Conservation (phyloP, 1,140 invertebrate species). For the Brachionus plicatilis region DNA sequence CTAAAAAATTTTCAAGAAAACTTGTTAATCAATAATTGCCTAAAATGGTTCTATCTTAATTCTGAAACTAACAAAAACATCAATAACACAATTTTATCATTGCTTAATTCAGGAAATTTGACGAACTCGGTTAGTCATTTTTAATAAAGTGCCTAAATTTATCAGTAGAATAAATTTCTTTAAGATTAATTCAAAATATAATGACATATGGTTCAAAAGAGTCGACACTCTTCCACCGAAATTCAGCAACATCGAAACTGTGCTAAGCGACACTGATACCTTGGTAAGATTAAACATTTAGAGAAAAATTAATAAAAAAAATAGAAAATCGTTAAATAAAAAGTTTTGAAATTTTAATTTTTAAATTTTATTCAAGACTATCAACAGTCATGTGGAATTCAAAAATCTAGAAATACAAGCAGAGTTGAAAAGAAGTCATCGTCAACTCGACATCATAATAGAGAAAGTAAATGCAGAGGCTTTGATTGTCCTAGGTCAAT, state of each 20-base stretch:
- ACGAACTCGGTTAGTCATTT: background rate
- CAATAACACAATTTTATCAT: background rate
- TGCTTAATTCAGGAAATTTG: conserved; percentile 13
- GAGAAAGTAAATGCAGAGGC: background rate
- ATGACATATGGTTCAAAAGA: background rate
- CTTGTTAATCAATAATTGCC: background rate
- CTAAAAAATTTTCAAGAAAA: background rate
- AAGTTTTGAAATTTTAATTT: too few species aligned
- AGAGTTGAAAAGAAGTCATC: background rate
- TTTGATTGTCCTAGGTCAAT: conserved; percentile 5
- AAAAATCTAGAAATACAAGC: conserved; percentile 1
- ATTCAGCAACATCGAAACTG: conserved; percentile 14
- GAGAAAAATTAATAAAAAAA: background rate
- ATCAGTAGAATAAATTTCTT: background rate
- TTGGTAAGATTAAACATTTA: background rate
- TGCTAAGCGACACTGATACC: background rate
- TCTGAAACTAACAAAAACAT: conserved; percentile 5
- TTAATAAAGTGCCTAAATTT: background rate
- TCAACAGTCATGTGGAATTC: conserved; percentile 1
- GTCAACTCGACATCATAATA: background rate
- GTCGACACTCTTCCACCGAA: conserved; percentile 9
- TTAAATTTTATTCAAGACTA: background rate
- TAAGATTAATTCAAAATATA: background rate
- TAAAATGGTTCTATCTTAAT: conserved; percentile 35
- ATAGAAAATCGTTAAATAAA: background rate